phyloP scores from a whole-genome alignment of 2,888 invertebrate species.

The Lepidonotus clava region DNA sequence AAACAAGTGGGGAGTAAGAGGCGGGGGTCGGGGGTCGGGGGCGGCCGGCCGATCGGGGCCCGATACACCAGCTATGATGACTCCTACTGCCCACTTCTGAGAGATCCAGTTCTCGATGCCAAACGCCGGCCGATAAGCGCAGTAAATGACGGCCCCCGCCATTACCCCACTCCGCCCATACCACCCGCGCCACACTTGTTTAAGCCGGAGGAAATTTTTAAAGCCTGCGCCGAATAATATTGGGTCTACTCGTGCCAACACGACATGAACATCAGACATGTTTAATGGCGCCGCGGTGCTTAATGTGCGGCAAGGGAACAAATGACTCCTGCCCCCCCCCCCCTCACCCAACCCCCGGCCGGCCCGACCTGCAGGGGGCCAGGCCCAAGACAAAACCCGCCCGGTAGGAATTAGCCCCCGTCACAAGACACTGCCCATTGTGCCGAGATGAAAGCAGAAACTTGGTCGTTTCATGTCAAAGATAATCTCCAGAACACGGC shows the following conservation, averaged over 20 bases:
- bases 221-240: neutral
- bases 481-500: conserved; percentile 15
- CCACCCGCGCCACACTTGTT: neutral
- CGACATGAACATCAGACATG: conserved; percentile 22
- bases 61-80: neutral
- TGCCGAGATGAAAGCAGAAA: conserved; percentile 25
- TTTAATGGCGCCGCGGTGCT: neutral
- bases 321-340: neutral
- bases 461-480: conserved; percentile 39
- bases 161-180: no score
- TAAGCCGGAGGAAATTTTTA: neutral
- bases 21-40: conserved; percentile 5
- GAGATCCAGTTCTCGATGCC: conserved; percentile 14
- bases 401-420: neutral
- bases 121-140: neutral
- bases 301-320: neutral
- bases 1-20: neutral
- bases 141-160: conserved; percentile 32
- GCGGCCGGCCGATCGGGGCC: neutral
- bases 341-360: no score
- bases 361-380: no score
- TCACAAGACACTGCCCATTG: neutral
- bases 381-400: neutral
- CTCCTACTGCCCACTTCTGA: conserved; percentile 12
- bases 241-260: neutral